Evolutionary conservation across 1,140 invertebrate genomes (phyloP).

Genomic region (Plectus sambesii): DNA sequence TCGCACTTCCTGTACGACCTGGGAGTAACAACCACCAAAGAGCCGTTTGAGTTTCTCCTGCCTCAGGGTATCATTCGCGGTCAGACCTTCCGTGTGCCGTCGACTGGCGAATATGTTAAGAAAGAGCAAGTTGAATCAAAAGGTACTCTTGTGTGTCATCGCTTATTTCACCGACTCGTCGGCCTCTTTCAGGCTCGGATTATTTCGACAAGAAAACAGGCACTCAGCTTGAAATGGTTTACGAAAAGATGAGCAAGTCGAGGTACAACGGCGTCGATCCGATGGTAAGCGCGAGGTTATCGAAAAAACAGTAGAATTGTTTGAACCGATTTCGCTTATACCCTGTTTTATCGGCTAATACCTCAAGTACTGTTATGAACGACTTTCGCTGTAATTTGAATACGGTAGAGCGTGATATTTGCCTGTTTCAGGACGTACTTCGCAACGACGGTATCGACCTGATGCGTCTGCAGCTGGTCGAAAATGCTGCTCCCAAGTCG

Average conservation of each 20-base stretch:
- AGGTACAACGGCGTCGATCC: slow-evolving; percentile 93
- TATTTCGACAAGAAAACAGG: slow-evolving; percentile 24
- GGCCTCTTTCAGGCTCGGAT: too few species aligned
- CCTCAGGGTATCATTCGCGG: slow-evolving; percentile 91
- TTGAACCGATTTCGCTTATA: too few species aligned
- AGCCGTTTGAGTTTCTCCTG: slow-evolving; percentile 80
- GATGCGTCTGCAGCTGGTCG: slow-evolving; percentile 32
- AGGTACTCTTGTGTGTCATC: too few species aligned
- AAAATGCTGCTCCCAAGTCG: slow-evolving; percentile 26
- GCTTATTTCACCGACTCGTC: too few species aligned
- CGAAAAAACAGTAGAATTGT: too few species aligned
- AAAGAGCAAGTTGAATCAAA: slow-evolving; percentile 59
- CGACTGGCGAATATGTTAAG: slow-evolving; percentile 66
- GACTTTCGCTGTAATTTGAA: too few species aligned
- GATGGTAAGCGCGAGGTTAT: too few species aligned
- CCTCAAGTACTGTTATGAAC: too few species aligned
- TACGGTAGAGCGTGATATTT: too few species aligned
- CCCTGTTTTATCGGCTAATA: too few species aligned
- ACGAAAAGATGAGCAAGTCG: slow-evolving; percentile 98
- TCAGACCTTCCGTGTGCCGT: slow-evolving; percentile 63
- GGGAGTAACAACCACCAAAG: slow-evolving; percentile 58
- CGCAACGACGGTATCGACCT: slow-evolving; percentile 35
- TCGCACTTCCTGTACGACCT: slow-evolving; percentile 75
- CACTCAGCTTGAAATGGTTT: slow-evolving; percentile 20
- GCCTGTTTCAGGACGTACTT: too few species aligned